Evolutionary conservation across 2,113 vertebrate species (phyloP).

Genomic region (Nothobranchius kuhntae): DNA sequence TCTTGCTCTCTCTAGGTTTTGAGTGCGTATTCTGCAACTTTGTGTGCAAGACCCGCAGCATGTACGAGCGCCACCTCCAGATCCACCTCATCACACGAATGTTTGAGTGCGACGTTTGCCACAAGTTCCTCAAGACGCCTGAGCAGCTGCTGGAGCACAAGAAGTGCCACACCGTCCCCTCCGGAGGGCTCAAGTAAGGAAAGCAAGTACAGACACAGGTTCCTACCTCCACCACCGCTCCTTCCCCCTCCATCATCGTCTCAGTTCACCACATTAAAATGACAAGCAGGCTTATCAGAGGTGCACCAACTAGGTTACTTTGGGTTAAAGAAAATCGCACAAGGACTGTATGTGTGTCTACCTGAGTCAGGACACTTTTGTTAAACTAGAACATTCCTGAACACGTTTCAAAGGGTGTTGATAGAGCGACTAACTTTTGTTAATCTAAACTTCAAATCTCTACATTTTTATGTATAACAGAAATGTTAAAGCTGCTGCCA

Average conservation of each 20-base stretch:
- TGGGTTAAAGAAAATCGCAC: too few relatives aligned
- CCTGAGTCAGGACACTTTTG: too few relatives aligned
- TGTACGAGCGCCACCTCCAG: slow-evolving; percentile 98
- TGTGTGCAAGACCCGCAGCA: slow-evolving; percentile 97
- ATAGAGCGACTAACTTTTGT: too few relatives aligned
- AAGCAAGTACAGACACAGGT: slow-evolving; percentile 96
- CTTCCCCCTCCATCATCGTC: slow-evolving; percentile 32
- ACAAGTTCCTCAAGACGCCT: slow-evolving; percentile 99
- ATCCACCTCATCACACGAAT: slow-evolving; percentile 99
- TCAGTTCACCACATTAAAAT: slow-evolving; percentile 31
- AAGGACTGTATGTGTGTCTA: too few relatives aligned
- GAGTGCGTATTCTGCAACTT: slow-evolving; percentile 99
- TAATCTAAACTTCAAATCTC: too few relatives aligned
- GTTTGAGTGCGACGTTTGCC: slow-evolving; percentile 99
- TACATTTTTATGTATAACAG: too few relatives aligned
- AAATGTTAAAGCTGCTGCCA: too few relatives aligned
- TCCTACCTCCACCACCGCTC: slow-evolving; percentile 62
- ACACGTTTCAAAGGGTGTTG: too few relatives aligned
- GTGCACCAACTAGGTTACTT: neutral
- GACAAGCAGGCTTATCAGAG: neutral
- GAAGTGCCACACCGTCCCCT: slow-evolving; percentile 98
- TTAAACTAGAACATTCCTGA: too few relatives aligned
- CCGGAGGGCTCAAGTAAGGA: slow-evolving; percentile 99
- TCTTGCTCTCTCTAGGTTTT: slow-evolving; percentile 83
- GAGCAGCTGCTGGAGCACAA: slow-evolving; percentile 99